phyloP scores from a whole-genome alignment of 2,888 invertebrate species.

The Chironomus riparius region DNA sequence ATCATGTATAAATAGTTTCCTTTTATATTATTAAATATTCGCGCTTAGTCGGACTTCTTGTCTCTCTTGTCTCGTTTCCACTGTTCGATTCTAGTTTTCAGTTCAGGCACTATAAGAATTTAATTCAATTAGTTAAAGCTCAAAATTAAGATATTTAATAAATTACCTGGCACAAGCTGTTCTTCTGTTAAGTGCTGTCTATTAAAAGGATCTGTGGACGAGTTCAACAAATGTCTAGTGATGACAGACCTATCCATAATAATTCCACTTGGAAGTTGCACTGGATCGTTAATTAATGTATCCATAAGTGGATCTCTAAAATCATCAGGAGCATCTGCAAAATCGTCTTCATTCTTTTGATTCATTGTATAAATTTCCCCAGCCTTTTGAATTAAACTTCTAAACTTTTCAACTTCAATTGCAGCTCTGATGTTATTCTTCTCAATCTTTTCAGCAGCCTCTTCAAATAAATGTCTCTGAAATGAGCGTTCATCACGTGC shows the following conservation, averaged over 20 bases:
- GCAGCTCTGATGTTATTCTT: slow-evolving; percentile 75
- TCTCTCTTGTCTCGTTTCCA: slow-evolving; percentile 70
- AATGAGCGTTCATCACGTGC: slow-evolving; percentile 97
- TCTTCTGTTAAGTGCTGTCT: slow-evolving; percentile 90
- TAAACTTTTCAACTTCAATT: slow-evolving; percentile 78
- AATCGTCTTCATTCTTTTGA: slow-evolving; percentile 82
- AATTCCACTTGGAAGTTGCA: slow-evolving; percentile 79
- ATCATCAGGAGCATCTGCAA: slow-evolving; percentile 92
- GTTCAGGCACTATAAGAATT: slow-evolving; percentile 55
- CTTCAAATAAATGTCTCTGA: slow-evolving; percentile 83
- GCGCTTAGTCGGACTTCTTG: background rate
- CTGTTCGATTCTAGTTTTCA: slow-evolving; percentile 74
- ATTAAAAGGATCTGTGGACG: slow-evolving; percentile 96
- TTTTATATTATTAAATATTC: no score
- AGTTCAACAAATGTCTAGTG: slow-evolving; percentile 86
- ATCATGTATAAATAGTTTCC: no score
- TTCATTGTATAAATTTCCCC: slow-evolving; percentile 70
- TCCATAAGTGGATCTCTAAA: slow-evolving; percentile 79
- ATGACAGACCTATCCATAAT: slow-evolving; percentile 94
- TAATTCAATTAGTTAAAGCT: no score
- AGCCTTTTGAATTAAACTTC: slow-evolving; percentile 64
- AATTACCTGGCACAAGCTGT: slow-evolving; percentile 75
- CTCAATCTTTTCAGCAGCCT: slow-evolving; percentile 75
- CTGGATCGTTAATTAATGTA: slow-evolving; percentile 93
- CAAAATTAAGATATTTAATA: no score